Evolutionary conservation across 2,797 vertebrate genomes (phyloP).

Genomic region (Buphagus erythrorhynchus): DNA sequence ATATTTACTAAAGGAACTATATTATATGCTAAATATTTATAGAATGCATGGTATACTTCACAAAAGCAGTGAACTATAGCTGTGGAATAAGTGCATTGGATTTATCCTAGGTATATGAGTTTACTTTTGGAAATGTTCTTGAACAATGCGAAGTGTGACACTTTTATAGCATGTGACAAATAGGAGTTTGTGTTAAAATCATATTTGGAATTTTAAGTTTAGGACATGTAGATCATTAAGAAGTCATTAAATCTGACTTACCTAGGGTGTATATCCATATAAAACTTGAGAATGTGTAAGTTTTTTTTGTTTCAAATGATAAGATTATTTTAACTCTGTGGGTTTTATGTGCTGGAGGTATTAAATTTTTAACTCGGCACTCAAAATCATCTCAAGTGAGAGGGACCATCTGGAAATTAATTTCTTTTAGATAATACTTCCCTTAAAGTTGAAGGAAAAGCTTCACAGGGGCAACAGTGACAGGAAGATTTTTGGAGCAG

Average conservation of each 20-base stretch:
- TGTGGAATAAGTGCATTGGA: not conserved
- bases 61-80: not conserved
- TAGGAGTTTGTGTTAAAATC: not conserved
- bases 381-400: not conserved
- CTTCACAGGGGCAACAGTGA: not conserved
- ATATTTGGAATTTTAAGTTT: not conserved
- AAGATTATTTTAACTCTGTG: not conserved
- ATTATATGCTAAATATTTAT: constrained; percentile 26
- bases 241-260: not conserved
- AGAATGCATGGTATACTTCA: not conserved
- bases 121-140: not conserved
- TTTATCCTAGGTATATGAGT: not conserved
- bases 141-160: not conserved
- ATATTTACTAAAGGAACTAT: constrained; percentile 59
- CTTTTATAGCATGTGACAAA: not conserved
- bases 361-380: not conserved
- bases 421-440: not conserved
- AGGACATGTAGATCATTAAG: not conserved
- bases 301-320: not conserved
- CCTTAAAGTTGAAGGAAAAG: not conserved
- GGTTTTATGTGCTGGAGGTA: not conserved
- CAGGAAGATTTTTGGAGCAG: not conserved
- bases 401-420: not conserved
- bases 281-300: not conserved
- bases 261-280: not conserved